These are phyloP conservation scores for Oreohelix idahoensis DNA, from an alignment of 1,140 invertebrate genomes.

Conservation along the genomic window DNA sequence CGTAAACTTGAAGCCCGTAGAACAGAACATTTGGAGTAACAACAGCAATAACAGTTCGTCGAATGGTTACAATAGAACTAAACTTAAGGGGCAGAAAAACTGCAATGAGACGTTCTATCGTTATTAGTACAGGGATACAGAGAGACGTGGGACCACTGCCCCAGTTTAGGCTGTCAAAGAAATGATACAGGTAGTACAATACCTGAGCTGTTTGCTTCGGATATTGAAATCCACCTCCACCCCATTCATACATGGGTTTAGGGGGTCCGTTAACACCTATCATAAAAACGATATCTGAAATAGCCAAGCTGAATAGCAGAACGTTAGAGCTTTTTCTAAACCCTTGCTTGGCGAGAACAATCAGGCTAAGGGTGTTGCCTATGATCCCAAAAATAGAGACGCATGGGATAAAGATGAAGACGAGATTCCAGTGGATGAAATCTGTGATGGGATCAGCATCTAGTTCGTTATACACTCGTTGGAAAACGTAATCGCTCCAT, in stretches of 20 bases:
- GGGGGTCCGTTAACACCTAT: not conserved
- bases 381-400: slow-evolving; percentile 7
- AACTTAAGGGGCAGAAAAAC: slow-evolving; percentile 24
- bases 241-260: not conserved
- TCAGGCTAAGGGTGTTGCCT: slow-evolving; percentile 14
- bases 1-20: not conserved
- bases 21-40: not conserved
- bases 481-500: not conserved
- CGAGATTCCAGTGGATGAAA: slow-evolving; percentile 12
- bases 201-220: not conserved
- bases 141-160: slow-evolving; percentile 1
- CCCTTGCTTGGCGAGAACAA: slow-evolving; percentile 7
- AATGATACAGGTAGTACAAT: slow-evolving; percentile 1
- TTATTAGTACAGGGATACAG: slow-evolving; percentile 7
- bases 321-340: slow-evolving; percentile 30
- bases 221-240: not conserved
- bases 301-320: slow-evolving; percentile 7
- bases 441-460: not conserved
- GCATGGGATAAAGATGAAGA: not conserved
- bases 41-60: not conserved
- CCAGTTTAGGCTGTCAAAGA: slow-evolving; percentile 16
- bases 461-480: not conserved
- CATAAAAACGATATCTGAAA: slow-evolving; percentile 20
- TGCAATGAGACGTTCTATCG: slow-evolving; percentile 13
- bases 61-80: not conserved